Evolutionary conservation across 2,797 vertebrate species (phyloP), one percentile per base, ranked within the genome.

Genomic region (Pipistrellus kuhlii): DNA sequence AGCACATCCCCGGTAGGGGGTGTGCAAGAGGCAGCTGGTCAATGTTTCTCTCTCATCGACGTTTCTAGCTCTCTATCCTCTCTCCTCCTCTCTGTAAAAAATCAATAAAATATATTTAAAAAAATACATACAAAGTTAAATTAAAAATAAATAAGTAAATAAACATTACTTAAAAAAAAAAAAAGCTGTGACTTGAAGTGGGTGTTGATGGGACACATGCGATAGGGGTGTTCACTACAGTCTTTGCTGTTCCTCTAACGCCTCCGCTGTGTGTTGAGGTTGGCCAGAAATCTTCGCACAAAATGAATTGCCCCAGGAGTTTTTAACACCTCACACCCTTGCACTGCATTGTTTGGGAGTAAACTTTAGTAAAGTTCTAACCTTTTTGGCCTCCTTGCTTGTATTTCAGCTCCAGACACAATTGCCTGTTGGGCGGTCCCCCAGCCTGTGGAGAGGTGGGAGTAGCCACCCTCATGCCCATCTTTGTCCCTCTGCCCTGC

Each of bases 401-500:
- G 10, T 23, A 6, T 88, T 81, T 86, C 66, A 23, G 13, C 13
- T 73, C 64, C 35, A 23, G 46, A 30, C 46, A 32, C 38, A 84
- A 86, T 69, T 85, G 88, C 46, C 82, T 9, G 21, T 6, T 25
- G 46, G 87, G 59, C 6, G 32, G 64, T 66, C 41, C 75, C 30
- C 44, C 27, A 44, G 69, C 0, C 14, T 20, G 35, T 0, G 41
- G 59, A 9, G 53, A 21, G 30, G 2, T 0, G 0, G 20, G n/a
- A 12, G 20, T 14, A 3, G 13, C 53, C 35, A 6, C 13, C 12
- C 5, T 2, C 44, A 6, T 3, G n/a, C 25, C 4, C 10, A 13
- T 13, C 55, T 38, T 30, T 30, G 53, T 8, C 15, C 4, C 8
- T 27, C 11, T 53, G 0, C 4, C 44, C 44, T 5, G 2, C 0